A percentile compares a stretch with the other conserved stretches of the same genome.
These are phyloP conservation scores for Amphimallon solstitiale DNA, from an alignment of 2,888 invertebrate genomes.

Conservation along the genomic window DNA sequence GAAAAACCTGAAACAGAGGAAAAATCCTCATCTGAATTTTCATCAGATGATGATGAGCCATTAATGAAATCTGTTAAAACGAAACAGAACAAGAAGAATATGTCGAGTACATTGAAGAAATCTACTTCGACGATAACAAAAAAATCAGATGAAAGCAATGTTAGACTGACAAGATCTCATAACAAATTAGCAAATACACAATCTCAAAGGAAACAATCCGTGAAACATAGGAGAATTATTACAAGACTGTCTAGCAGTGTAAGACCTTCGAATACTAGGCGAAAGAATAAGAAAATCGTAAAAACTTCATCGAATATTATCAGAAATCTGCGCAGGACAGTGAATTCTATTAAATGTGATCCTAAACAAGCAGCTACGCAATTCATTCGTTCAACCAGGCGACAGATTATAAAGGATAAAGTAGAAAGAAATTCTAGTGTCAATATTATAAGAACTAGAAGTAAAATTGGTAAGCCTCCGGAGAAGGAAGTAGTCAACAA, in stretches of 20 bases:
- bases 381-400: conserved; percentile 15
- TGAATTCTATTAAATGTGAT: conserved; percentile 18
- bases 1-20: conserved; percentile 43
- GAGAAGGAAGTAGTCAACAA: conserved; percentile 38
- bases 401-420: background rate
- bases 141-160: background rate
- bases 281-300: conserved; percentile 30
- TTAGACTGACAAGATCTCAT: conserved; percentile 18
- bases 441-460: conserved; percentile 13
- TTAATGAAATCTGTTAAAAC: conserved; percentile 51
- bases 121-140: background rate
- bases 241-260: conserved; percentile 29
- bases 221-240: conserved; percentile 25
- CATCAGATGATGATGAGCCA: conserved; percentile 68
- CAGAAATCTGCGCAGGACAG: conserved; percentile 22
- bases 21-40: conserved; percentile 59
- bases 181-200: conserved; percentile 14
- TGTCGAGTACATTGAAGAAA: background rate
- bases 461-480: conserved; percentile 1
- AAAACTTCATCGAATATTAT: conserved; percentile 16
- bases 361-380: conserved; percentile 14
- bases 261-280: conserved; percentile 10
- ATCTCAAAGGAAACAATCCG: conserved; percentile 26
- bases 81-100: conserved; percentile 44
- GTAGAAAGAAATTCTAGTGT: background rate